Base-by-base conservation (phyloP, 2,113 vertebrate genomes). In the Propithecus coquereli region DNA sequence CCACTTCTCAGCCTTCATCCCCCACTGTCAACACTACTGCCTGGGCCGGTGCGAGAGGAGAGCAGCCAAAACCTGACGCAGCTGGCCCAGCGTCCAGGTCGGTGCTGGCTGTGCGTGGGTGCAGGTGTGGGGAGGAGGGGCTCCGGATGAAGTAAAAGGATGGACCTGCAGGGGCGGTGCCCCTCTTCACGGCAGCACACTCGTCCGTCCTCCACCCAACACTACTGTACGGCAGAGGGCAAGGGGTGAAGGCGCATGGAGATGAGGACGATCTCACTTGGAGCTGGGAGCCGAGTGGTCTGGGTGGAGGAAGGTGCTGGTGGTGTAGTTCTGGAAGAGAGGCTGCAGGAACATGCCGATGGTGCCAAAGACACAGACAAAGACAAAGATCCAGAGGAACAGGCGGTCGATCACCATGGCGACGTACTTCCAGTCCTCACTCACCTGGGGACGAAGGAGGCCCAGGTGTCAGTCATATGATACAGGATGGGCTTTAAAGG, bases 371-470 rank as follows among this genome's bases (percentile, higher is more conserved):
- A 99, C 99, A 1, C 99, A 99, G 94, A 99, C 99, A 2, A 99
- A 99, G 93, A 99, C 98, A 10, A 99, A 99, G 98, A 99, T 99
- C 99, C 99, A 99, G 45, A 99, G 98, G 98, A 99, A 99, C 71
- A 99, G 99, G 73, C 99, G 99, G 97, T 99, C 99, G 8, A 99
- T 99, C 98, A 99, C 99, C 99, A 99, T 99, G 98, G 99, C 99
- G 16, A 99, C 99, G 0, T 99, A 99, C 96, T 99, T 99, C 99
- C 99, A 99, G 98, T 99, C 99, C 97, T 99, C 99, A 27, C 99
- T 99, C 97, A 99, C 99, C 99, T 99, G 98, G 6, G 91, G 71
- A 93, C 6, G 0, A 40, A 57, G 68, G 80, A 7, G 25, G 47
- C 57, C 87, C 66, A 47, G 50, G 57, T 20, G 8, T 91, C 77